A percentile compares a stretch with the other conserved stretches of the same genome.
Evolutionary conservation across 2,888 invertebrate species (phyloP).

Genomic region (Mythimna albipuncta): DNA sequence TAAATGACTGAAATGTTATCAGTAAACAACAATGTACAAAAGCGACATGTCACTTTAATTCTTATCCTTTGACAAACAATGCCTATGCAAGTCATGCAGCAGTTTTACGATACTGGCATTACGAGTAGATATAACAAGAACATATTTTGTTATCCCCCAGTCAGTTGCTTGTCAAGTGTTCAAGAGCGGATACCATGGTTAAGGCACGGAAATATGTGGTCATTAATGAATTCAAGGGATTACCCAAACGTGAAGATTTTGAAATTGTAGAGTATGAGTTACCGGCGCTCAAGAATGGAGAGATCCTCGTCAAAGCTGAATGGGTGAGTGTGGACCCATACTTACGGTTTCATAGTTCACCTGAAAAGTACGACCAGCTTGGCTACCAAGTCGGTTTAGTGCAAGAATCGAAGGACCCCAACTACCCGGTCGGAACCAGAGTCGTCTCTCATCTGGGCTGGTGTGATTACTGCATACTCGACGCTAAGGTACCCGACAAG

Average conservation of each 20-base stretch:
- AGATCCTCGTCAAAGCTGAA: constrained; percentile 72
- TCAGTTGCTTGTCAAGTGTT: background rate
- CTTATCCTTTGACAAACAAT: background rate
- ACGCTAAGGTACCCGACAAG: constrained; percentile 48
- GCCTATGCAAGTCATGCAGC: background rate
- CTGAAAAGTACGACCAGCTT: constrained; percentile 75
- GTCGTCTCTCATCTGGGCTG: constrained; percentile 88
- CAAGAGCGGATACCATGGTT: constrained; percentile 75
- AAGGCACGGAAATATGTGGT: constrained; percentile 86
- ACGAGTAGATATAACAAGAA: too few relatives aligned
- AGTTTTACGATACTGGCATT: background rate
- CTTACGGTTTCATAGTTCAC: constrained; percentile 61
- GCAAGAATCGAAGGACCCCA: constrained; percentile 90
- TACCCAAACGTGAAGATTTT: constrained; percentile 91
- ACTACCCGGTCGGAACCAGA: constrained; percentile 91
- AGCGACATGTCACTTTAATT: too few relatives aligned
- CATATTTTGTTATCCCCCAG: too few relatives aligned
- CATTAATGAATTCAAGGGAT: constrained; percentile 88
- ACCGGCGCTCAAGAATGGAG: constrained; percentile 73
- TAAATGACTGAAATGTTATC: too few relatives aligned
- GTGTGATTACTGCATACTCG: constrained; percentile 61
- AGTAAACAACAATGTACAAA: too few relatives aligned
- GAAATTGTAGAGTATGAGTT: constrained; percentile 91
- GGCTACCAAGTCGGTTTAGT: constrained; percentile 81
- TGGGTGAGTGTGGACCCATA: constrained; percentile 78